phyloP scores from a whole-genome alignment of 2,113 vertebrate species.

The Glaucidium brasilianum region DNA sequence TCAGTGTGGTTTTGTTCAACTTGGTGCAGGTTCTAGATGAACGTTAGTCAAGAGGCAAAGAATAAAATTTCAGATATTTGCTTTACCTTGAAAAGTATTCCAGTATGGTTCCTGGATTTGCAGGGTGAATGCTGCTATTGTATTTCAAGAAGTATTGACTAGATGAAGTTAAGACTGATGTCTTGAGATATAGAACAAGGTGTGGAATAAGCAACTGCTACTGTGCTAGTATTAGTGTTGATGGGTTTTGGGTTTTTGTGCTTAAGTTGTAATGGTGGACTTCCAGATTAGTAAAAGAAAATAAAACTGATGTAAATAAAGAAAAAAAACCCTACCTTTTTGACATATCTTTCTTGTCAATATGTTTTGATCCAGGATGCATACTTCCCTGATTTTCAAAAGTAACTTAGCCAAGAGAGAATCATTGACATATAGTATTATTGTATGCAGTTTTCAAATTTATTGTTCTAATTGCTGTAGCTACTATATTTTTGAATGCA shows the following conservation, averaged over 20 bases:
- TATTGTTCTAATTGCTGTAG: not conserved
- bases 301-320: not conserved
- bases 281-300: not conserved
- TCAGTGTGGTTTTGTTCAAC: not conserved
- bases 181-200: not conserved
- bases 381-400: not conserved
- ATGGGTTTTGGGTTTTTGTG: not conserved
- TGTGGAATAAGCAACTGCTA: not conserved
- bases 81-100: not conserved
- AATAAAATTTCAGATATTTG: not conserved
- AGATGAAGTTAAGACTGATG: not conserved
- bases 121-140: not conserved
- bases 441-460: not conserved
- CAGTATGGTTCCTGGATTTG: not conserved
- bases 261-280: not conserved
- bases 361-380: not conserved
- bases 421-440: accelerated
- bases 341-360: not conserved
- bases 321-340: not conserved
- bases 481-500: not conserved
- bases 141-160: not conserved
- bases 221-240: not conserved
- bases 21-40: not conserved
- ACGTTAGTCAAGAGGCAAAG: not conserved
- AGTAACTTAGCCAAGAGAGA: not conserved